These are phyloP conservation scores for Habrosyne pyritoides DNA, from an alignment of 2,888 invertebrate species.

Conservation along the genomic window DNA sequence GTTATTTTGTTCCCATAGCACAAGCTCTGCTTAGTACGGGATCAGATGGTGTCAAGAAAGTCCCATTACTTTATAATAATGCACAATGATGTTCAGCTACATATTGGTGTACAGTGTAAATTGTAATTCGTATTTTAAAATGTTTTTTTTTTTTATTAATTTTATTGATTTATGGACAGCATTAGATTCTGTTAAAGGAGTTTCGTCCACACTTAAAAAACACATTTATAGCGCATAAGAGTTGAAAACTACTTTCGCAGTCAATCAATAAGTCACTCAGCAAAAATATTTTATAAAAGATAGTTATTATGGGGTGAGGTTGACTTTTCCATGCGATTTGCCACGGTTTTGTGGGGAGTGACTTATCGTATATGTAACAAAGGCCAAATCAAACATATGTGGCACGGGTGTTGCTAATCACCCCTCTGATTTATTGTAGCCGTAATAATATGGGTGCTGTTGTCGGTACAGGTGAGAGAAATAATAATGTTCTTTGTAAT, in stretches of 20 bases:
- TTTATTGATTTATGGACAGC: too few relatives aligned
- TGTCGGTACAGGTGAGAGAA: constrained; percentile 18
- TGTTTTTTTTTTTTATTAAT: too few relatives aligned
- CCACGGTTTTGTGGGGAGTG: constrained; percentile 24
- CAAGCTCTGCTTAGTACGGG: too few relatives aligned
- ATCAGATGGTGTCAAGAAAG: too few relatives aligned
- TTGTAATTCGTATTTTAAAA: too few relatives aligned
- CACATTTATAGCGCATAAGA: too few relatives aligned
- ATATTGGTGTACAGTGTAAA: too few relatives aligned
- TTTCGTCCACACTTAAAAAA: too few relatives aligned
- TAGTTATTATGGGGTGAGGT: constrained; percentile 20
- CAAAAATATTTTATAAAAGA: background rate
- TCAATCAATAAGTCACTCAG: background rate
- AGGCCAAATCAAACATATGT: constrained; percentile 38
- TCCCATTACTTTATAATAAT: too few relatives aligned
- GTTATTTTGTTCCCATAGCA: too few relatives aligned
- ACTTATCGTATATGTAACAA: constrained; percentile 22
- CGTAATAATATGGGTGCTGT: constrained; percentile 33
- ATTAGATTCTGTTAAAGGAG: too few relatives aligned
- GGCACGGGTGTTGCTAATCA: constrained; percentile 16
- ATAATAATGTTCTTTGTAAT: background rate
- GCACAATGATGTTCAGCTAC: too few relatives aligned
- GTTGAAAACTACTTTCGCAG: background rate
- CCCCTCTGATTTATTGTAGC: constrained; percentile 26
- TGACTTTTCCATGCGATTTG: constrained; percentile 42